phyloP scores from a whole-genome alignment of 2,113 vertebrate genomes.

The Dermatemys mawii region DNA sequence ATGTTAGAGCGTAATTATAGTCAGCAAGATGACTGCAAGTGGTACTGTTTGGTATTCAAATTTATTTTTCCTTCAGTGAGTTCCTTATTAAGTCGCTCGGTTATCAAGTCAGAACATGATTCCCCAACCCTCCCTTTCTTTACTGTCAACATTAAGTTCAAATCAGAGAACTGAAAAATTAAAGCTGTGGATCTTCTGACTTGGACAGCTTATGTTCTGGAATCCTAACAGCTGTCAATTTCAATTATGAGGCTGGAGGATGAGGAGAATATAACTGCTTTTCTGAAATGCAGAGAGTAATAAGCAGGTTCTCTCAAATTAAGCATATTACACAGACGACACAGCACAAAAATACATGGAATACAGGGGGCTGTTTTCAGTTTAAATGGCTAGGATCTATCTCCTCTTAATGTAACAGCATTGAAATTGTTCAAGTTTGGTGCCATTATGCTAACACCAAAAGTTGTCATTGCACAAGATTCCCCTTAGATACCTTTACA shows the following conservation, averaged over 20 bases:
- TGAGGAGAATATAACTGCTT: not conserved
- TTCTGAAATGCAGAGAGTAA: not conserved
- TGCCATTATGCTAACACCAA: not conserved
- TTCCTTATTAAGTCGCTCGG: not conserved
- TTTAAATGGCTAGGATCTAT: too few relatives aligned
- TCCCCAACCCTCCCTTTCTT: not conserved
- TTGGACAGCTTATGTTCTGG: not conserved
- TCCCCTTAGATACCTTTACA: not conserved
- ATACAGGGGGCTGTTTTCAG: not conserved
- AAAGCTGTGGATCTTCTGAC: not conserved
- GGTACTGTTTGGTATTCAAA: not conserved
- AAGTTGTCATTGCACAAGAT: not conserved
- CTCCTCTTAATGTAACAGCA: not conserved
- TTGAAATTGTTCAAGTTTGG: not conserved
- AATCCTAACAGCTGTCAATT: not conserved
- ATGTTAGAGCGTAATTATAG: not conserved
- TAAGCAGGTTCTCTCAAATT: constrained; percentile 10
- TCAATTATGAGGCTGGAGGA: not conserved
- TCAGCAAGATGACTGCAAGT: not conserved
- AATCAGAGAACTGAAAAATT: not conserved
- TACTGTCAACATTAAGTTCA: not conserved
- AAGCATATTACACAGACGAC: not conserved
- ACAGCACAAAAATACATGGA: not conserved
- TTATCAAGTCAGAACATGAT: not conserved
- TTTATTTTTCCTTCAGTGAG: not conserved